Conservation (phyloP, 2,113 vertebrate species). For the Myiagra hebetior region DNA sequence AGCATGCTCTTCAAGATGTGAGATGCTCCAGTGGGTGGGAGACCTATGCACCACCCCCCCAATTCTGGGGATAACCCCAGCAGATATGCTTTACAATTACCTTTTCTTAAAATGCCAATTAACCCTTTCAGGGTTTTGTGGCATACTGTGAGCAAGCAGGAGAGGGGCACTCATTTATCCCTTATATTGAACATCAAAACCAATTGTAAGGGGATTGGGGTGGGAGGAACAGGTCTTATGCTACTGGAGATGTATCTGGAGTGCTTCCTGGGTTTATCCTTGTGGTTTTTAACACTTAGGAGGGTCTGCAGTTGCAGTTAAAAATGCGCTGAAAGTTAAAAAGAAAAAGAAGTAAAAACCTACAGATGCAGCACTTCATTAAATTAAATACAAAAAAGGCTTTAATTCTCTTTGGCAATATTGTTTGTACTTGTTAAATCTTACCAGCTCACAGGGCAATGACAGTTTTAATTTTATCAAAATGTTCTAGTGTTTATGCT, state of each 20-base stretch:
- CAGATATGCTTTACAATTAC: conserved; percentile 72
- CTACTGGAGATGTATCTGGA: conserved; percentile 7
- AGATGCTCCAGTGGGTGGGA: conserved; percentile 75
- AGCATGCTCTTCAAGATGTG: conserved; percentile 72
- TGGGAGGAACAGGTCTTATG: background rate
- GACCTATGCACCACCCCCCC: conserved; percentile 69
- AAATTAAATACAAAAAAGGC: background rate
- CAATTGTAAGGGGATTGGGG: conserved; percentile 48
- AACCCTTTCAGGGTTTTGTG: conserved; percentile 73
- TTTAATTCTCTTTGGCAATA: background rate
- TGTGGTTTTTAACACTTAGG: background rate
- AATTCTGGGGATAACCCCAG: conserved; percentile 70
- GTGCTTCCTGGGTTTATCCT: background rate
- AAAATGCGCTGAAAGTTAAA: background rate
- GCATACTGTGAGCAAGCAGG: conserved; percentile 69
- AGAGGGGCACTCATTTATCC: conserved; percentile 56
- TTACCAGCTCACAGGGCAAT: conserved; percentile 33
- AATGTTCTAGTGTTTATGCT: conserved; percentile 36
- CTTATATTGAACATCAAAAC: conserved; percentile 54
- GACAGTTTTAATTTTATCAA: conserved; percentile 61
- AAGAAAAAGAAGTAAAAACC: background rate
- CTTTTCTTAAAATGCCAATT: conserved; percentile 75
- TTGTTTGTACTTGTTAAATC: conserved; percentile 29
- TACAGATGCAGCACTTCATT: background rate
- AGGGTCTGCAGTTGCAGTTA: background rate